Base-by-base conservation (phyloP, 2,888 invertebrate genomes). In the Drosophila helvetica region DNA sequence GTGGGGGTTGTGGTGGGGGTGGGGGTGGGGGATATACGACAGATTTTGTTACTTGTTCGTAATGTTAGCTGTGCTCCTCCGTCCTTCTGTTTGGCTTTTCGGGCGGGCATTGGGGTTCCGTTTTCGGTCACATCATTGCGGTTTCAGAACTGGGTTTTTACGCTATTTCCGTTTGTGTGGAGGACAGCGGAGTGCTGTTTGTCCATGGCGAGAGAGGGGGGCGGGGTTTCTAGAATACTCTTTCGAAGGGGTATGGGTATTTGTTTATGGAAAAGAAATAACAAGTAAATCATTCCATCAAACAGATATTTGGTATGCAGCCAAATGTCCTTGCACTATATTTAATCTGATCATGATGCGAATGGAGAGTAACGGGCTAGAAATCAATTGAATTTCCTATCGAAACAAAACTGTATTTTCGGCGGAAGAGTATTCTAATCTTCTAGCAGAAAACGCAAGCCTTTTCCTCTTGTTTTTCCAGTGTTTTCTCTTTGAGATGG, bases 121-220 rank as follows among this genome's bases (percentile, higher is more conserved):
- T 58, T 54, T 58, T 56, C 65, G 62, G 62, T 61, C 63, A 80
- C 77, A 77, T 82, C 86, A 80, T 82, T 83, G 82, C 70, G 82
- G 86, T 79, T 83, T 75, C 64, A 70, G 64, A 65, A 65, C 79
- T 70, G 70, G 66, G 54, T 68, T 69, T 80, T 83, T 72, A 38
- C 60, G 61, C 50, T 33, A 43, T 63, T 55, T 52, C 55, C 55
- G 51, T 46, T 43, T 46, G 15, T n/a, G 38, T 15, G 38, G 38
- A 38, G 15, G 6, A 7, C n/a, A 7, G 38, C 2, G 50, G 48
- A 50, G 53, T 54, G 52, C 57, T 67, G 58, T 61, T 73, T 58
- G 57, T 43, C 53, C 52, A 52, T 55, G 50, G 61, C 55, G 52
- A 59, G 48, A 56, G 53, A 53, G 55, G 61, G 60, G 42, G 48